Base-by-base conservation (phyloP, 2,888 invertebrate genomes). In the Pyrgus malvae region DNA sequence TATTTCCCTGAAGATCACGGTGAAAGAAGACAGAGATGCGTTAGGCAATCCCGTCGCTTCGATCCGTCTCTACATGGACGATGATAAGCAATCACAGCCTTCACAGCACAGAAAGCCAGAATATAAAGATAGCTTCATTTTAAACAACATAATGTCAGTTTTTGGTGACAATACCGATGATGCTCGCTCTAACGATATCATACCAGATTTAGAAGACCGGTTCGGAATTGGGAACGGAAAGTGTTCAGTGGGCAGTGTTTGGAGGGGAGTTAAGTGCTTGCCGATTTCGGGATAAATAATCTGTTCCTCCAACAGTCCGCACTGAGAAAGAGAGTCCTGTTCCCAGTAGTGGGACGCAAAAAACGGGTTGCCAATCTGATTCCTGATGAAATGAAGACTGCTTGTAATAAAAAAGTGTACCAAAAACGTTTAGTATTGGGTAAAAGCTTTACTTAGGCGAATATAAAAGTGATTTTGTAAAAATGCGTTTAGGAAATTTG, bases 11-110 rank as follows among this genome's bases (percentile, higher is more conserved):
- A 44, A 21, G 27, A 51, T 51, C 25, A 11, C 44, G 2, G 6
- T 51, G 44, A 51, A 51, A 9, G 44, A 44, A 37, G 21, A 14
- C 4, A 17, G 14, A 3, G 51, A 51, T n/a, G 51, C 44, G 3
- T 51, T 21, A 27, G 44, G 51, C 2, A 35, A 7, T 1, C 44
- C 51, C n/a, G n/a, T 51, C 1, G 51, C 37, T 8, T 35, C 51
- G 8, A 21, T 51, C 1, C 23, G 29, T 3, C 12, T 50, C 35
- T 17, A 25, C 9, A 42, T 50, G 11, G 50, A 50, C 8, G 51
- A 51, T 17, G 44, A 37, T 0, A 21, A 25, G 6, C 2, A 8
- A 11, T 3, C 12, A n/a, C 25, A 31, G 8, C 21, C 38, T 16
- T 3, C 19, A 19, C 4, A n/a, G n/a, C n/a, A n/a, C n/a, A n/a